Conservation (phyloP, 2,113 vertebrate species). For the Xenopus tropicalis region UCB_Xtro_10.0 CM004450.2:80667501-80668000, state of each 20-base stretch:
- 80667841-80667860: slow-evolving; percentile 47
- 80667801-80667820: slow-evolving; percentile 72
- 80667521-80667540: too few species aligned
- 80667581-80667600: too few species aligned
- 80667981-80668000: background rate
- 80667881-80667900: slow-evolving; percentile 26
- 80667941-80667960: slow-evolving; percentile 23
- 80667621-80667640: too few species aligned
- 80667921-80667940: background rate
- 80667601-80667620: too few species aligned
- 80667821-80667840: slow-evolving; percentile 71
- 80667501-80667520: too few species aligned
- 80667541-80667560: too few species aligned
- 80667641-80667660: too few species aligned
- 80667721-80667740: too few species aligned
- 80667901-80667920: slow-evolving; percentile 18
- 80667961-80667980: slow-evolving; percentile 2
- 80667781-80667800: slow-evolving; percentile 61
- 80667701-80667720: too few species aligned
- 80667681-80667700: too few species aligned
- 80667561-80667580: too few species aligned
- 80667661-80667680: too few species aligned
- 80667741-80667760: background rate
- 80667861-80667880: background rate
- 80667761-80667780: background rate